A percentile compares a stretch with the other conserved stretches of the same genome.
These are phyloP conservation scores for Aselliscus stoliczkanus DNA, from an alignment of 2,797 vertebrate genomes.

Conservation along the genomic window DNA sequence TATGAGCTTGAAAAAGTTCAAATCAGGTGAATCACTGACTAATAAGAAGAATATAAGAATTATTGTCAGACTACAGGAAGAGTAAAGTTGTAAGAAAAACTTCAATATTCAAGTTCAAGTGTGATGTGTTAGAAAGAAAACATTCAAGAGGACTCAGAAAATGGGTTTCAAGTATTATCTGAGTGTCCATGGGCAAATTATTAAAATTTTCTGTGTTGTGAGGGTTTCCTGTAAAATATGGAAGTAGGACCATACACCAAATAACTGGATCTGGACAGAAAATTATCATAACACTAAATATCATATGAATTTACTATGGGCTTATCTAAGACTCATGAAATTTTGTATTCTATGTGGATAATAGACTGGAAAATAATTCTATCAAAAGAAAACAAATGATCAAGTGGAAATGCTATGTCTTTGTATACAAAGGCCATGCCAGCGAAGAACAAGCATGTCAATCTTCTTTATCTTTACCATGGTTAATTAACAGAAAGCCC, in stretches of 20 bases:
- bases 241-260: neutral
- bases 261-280: neutral
- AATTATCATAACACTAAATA: neutral
- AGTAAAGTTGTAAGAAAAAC: neutral
- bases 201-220: neutral
- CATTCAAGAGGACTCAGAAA: neutral
- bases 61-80: neutral
- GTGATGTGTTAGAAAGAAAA: neutral
- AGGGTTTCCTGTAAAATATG: neutral
- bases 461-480: neutral
- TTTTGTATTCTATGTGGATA: neutral
- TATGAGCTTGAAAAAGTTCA: neutral
- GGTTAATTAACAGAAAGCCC: neutral
- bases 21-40: neutral
- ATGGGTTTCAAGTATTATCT: neutral
- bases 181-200: neutral
- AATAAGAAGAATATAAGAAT: neutral
- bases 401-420: neutral
- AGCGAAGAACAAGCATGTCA: neutral
- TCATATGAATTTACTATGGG: neutral
- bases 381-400: conserved; percentile 16
- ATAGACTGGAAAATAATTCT: neutral
- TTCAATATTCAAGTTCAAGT: neutral
- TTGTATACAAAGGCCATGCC: neutral
- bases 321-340: neutral